These are phyloP conservation scores for Axis porcinus DNA, from an alignment of 2,113 vertebrate genomes.

Conservation along the genomic window DNA sequence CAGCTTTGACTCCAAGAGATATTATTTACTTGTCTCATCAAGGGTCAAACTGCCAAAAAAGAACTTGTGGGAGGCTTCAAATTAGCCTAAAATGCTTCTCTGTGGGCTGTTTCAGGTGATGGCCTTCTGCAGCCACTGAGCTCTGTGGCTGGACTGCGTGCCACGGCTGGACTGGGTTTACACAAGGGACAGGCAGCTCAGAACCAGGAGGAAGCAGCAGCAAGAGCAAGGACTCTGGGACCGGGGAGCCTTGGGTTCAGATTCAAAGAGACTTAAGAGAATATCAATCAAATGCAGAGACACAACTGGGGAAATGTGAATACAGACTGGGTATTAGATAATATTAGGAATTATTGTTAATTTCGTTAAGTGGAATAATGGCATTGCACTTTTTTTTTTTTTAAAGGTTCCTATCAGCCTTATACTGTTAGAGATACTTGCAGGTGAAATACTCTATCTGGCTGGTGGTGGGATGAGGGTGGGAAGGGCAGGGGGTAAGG, in stretches of 20 bases:
- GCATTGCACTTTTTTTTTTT: neutral
- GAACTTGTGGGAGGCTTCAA: neutral
- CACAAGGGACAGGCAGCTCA: neutral
- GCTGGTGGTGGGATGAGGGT: neutral
- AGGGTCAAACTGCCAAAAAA: neutral
- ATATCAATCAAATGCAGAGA: neutral
- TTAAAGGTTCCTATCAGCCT: neutral
- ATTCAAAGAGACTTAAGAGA: neutral
- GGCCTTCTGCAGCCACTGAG: neutral
- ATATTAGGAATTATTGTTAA: neutral
- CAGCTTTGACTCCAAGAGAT: neutral
- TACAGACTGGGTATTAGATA: neutral
- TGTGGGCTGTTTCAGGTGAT: neutral
- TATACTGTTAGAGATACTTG: neutral
- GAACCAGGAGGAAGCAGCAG: neutral
- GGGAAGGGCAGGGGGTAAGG: neutral
- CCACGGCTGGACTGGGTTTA: neutral
- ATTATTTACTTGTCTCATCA: neutral
- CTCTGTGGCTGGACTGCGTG: fast-evolving
- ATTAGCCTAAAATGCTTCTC: neutral
- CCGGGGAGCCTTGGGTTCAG: neutral
- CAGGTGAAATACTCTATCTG: neutral
- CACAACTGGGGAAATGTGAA: neutral
- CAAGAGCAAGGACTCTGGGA: neutral
- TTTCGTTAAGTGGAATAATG: neutral